A percentile compares a stretch with the other conserved stretches of the same genome.
These are phyloP conservation scores for Brachyptera risi DNA, from an alignment of 2,888 invertebrate species.

Conservation along the genomic window DNA sequence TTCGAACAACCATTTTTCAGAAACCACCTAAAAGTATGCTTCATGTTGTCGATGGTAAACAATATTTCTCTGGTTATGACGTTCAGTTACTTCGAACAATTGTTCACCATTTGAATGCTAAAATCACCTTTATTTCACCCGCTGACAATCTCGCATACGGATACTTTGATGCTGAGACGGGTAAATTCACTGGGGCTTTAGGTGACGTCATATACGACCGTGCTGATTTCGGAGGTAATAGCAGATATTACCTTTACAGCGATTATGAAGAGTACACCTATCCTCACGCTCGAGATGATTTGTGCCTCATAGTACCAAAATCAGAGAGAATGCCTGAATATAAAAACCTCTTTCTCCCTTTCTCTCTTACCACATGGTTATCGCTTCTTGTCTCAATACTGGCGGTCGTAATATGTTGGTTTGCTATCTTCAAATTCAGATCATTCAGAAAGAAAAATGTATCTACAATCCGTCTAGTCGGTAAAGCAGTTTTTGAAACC, in stretches of 20 bases:
- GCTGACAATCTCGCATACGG: background rate
- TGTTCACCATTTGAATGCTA: background rate
- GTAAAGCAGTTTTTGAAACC: background rate
- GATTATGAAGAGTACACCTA: slow-evolving; percentile 43
- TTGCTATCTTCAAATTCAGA: background rate
- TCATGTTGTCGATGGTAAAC: background rate
- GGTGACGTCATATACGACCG: slow-evolving; percentile 42
- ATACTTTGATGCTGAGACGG: background rate
- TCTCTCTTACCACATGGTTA: slow-evolving; percentile 33
- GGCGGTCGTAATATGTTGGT: background rate
- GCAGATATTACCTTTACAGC: slow-evolving; percentile 43
- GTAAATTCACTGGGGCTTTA: slow-evolving; percentile 38
- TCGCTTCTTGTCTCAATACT: slow-evolving; percentile 30
- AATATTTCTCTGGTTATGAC: background rate
- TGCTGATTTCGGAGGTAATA: slow-evolving; percentile 44
- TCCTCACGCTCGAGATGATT: slow-evolving; percentile 42
- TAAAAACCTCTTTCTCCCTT: slow-evolving; percentile 38
- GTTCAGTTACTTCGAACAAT: background rate
- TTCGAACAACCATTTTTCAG: background rate
- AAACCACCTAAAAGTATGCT: background rate
- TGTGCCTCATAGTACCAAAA: slow-evolving; percentile 47
- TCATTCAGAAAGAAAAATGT: too few species aligned
- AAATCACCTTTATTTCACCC: background rate
- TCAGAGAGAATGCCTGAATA: slow-evolving; percentile 45
- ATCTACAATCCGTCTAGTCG: background rate